Percentiles rank a stretch among this genome's conserved stretches.
phyloP scores from a whole-genome alignment of 2,797 vertebrate genomes.

The Astyanax mexicanus region DNA sequence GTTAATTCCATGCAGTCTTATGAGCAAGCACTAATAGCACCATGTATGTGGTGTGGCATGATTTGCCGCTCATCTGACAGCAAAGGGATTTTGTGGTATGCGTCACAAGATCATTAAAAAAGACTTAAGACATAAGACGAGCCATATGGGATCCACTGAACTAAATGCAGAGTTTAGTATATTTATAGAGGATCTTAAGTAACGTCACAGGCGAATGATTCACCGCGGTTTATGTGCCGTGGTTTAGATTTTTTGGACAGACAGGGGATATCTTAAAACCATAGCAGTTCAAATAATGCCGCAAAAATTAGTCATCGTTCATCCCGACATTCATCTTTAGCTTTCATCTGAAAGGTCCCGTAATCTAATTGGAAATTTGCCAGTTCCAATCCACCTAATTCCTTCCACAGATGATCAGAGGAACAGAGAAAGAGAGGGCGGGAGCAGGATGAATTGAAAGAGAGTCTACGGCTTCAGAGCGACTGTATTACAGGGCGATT shows the following conservation, averaged over 20 bases:
- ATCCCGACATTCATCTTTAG: neutral
- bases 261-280: neutral
- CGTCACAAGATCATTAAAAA: neutral
- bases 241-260: slow-evolving; percentile 14
- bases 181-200: slow-evolving; percentile 26
- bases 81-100: slow-evolving; percentile 7
- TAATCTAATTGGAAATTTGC: slow-evolving; percentile 7
- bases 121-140: slow-evolving; percentile 18
- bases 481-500: neutral
- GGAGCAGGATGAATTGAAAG: neutral
- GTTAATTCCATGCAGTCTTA: neutral
- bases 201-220: slow-evolving; percentile 11
- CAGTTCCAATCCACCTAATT: slow-evolving; percentile 1
- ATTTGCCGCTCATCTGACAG: neutral
- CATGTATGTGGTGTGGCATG: neutral
- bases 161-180: slow-evolving; percentile 4
- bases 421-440: neutral
- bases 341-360: slow-evolving; percentile 1
- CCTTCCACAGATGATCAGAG: slow-evolving; percentile 10
- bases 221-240: neutral
- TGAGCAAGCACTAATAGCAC: neutral
- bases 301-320: slow-evolving; percentile 4
- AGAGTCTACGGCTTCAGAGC: neutral
- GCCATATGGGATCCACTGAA: neutral
- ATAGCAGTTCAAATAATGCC: slow-evolving; percentile 3